A percentile compares a stretch with the other conserved stretches of the same genome.
Conservation (phyloP, 2,888 invertebrate species). For the Willowsia nigromaculata region DNA sequence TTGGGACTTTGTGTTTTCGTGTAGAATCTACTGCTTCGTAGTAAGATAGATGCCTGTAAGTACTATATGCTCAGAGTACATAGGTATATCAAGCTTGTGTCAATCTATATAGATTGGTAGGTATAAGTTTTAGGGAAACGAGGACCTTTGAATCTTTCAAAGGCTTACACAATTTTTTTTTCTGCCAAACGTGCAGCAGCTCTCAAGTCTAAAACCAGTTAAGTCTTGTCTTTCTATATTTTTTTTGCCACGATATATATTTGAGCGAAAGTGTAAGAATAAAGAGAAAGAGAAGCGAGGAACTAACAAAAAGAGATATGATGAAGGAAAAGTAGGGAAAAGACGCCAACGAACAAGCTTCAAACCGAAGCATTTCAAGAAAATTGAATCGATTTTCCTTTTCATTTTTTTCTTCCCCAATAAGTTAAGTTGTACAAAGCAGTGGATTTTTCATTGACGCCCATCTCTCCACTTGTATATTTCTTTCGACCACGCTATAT, state of each 20-base stretch:
- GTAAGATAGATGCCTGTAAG: neutral
- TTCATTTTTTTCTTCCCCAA: constrained; percentile 23
- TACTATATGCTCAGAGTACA: neutral
- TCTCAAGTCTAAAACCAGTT: constrained; percentile 45
- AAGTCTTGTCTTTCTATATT: constrained; percentile 44
- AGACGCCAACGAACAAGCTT: neutral
- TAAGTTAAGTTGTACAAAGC: constrained; percentile 24
- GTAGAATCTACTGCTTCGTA: neutral
- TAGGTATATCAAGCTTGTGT: neutral
- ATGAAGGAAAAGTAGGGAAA: neutral
- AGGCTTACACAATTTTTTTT: constrained; percentile 55
- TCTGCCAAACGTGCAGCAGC: constrained; percentile 42
- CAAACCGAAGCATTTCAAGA: constrained; percentile 35
- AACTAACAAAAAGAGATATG: neutral
- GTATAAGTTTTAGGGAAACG: neutral
- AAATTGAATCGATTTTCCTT: constrained; percentile 66
- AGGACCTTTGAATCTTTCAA: constrained; percentile 60
- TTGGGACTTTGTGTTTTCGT: constrained; percentile 20
- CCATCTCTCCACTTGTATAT: neutral
- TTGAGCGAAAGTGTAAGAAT: neutral
- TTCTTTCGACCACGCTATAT: neutral
- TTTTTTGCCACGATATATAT: constrained; percentile 1
- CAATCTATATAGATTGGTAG: neutral
- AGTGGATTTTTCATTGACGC: constrained; percentile 46
- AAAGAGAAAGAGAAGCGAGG: neutral